These are phyloP conservation scores for Pipra filicauda DNA, from an alignment of 2,113 vertebrate genomes.

Conservation along the genomic window DNA sequence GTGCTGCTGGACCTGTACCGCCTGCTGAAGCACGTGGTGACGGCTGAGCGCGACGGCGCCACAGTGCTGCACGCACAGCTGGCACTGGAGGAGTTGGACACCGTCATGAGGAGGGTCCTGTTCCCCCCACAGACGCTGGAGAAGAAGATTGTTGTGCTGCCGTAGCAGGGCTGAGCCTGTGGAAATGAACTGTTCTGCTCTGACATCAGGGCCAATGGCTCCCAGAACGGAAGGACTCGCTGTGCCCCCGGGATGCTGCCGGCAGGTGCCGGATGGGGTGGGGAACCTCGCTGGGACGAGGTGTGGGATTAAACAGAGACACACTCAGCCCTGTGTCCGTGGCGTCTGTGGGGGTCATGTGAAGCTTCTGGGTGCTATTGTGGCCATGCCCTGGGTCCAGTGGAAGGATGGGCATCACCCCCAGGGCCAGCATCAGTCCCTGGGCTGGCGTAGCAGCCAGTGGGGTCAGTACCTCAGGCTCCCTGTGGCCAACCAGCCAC, in stretches of 20 bases:
- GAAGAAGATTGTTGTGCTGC: constrained; percentile 92
- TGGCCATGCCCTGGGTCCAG: neutral
- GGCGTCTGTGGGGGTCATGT: rapidly evolving
- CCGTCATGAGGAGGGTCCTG: constrained; percentile 79
- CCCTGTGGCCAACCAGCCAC: neutral
- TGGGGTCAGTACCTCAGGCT: neutral
- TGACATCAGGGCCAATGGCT: rapidly evolving
- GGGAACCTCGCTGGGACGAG: neutral
- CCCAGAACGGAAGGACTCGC: rapidly evolving
- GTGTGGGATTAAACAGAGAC: neutral
- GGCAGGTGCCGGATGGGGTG: rapidly evolving
- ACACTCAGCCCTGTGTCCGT: rapidly evolving
- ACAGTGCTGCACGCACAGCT: constrained; percentile 87
- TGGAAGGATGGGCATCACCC: neutral
- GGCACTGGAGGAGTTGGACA: constrained; percentile 89
- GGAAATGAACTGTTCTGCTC: neutral
- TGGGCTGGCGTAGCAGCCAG: neutral
- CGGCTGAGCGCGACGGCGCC: constrained; percentile 75
- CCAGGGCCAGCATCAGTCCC: neutral
- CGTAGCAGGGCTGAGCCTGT: neutral
- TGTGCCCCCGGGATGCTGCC: rapidly evolving
- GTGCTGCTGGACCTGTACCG: constrained; percentile 90
- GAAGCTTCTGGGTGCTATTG: rapidly evolving
- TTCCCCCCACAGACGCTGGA: constrained; percentile 86
- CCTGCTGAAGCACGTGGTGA: constrained; percentile 85